phyloP scores from a whole-genome alignment of 2,888 invertebrate genomes.

The Tenodera sinensis region DNA sequence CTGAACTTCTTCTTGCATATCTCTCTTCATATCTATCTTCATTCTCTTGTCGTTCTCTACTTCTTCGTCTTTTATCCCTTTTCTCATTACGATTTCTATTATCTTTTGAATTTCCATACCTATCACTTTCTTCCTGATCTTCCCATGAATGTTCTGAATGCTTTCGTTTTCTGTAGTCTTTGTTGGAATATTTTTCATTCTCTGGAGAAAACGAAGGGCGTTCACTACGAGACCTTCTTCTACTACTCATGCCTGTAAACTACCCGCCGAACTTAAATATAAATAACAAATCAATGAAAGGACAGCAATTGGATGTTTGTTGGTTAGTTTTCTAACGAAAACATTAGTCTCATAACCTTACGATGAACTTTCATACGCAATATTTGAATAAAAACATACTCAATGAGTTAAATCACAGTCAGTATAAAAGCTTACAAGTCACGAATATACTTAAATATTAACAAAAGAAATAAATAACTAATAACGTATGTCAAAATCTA shows the following conservation, averaged over 20 bases:
- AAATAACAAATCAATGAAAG: too few relatives aligned
- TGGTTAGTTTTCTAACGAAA: too few relatives aligned
- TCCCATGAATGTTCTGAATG: not conserved
- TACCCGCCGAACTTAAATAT: not conserved
- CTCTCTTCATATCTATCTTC: not conserved
- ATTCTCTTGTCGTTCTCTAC: not conserved
- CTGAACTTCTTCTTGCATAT: not conserved
- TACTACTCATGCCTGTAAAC: not conserved
- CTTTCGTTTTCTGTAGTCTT: not conserved
- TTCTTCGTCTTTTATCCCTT: not conserved
- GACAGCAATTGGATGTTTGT: too few relatives aligned
- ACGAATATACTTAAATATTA: too few relatives aligned
- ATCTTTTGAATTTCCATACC: not conserved
- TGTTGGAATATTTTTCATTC: not conserved
- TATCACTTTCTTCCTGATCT: not conserved
- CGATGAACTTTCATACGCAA: too few relatives aligned
- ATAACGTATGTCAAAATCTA: too few relatives aligned
- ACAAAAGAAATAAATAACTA: too few relatives aligned
- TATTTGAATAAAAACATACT: too few relatives aligned
- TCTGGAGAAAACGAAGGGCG: not conserved
- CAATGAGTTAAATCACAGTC: too few relatives aligned
- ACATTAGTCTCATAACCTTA: too few relatives aligned
- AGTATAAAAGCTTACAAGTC: too few relatives aligned
- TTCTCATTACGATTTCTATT: not conserved
- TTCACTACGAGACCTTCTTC: not conserved